phyloP scores from a whole-genome alignment of 2,113 vertebrate species.

The Ophiodon elongatus region DNA sequence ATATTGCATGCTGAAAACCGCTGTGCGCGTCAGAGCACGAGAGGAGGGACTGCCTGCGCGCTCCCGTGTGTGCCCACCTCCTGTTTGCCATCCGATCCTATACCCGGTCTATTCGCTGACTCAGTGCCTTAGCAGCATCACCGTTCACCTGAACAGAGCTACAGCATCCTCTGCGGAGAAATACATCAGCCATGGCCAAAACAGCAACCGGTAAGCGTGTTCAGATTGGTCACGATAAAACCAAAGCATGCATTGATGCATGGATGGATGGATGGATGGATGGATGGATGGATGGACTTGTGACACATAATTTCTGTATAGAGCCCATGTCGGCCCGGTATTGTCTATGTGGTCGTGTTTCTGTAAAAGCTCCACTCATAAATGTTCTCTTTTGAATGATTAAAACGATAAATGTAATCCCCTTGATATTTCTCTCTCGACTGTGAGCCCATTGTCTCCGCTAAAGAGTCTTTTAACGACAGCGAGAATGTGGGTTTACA shows the following conservation, averaged over 20 bases:
- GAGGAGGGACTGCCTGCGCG: slow-evolving; percentile 75
- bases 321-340: slow-evolving; percentile 33
- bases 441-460: slow-evolving; percentile 25
- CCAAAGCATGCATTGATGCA: background rate
- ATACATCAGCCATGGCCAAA: slow-evolving; percentile 83
- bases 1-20: background rate
- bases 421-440: background rate
- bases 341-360: background rate
- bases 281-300: background rate
- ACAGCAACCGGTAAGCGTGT: slow-evolving; percentile 82
- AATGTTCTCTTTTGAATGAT: background rate
- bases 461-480: background rate
- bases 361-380: background rate
- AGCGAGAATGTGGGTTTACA: background rate
- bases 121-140: slow-evolving; percentile 82
- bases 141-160: slow-evolving; percentile 70
- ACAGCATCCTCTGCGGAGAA: slow-evolving; percentile 70
- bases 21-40: slow-evolving; percentile 51
- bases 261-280: background rate
- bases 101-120: slow-evolving; percentile 78
- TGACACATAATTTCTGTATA: slow-evolving; percentile 15
- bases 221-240: background rate
- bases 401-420: background rate
- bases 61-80: slow-evolving; percentile 65
- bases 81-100: slow-evolving; percentile 56